Evolutionary conservation across 1,140 invertebrate genomes (phyloP).

Genomic region (Temnothorax nylanderi): DNA sequence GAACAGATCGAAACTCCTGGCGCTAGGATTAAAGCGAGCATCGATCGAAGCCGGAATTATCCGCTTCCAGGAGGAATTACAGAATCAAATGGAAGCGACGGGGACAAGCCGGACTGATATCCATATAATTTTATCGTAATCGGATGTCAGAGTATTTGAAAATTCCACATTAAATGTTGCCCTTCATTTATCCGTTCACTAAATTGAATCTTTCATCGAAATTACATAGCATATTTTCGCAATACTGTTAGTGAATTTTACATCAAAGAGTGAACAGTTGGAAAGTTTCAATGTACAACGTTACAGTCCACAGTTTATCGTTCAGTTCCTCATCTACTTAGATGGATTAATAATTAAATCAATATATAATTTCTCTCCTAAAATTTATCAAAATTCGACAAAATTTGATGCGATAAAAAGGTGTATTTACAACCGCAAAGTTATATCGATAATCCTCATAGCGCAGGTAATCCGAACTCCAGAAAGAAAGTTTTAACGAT

Average conservation of each 20-base stretch:
- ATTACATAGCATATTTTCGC: not conserved
- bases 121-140: slow-evolving; percentile 47
- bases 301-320: not conserved
- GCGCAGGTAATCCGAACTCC: slow-evolving; percentile 23
- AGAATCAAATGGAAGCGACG: slow-evolving; percentile 8
- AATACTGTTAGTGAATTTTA: not conserved
- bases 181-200: slow-evolving; percentile 1
- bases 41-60: slow-evolving; percentile 51
- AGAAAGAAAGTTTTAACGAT: slow-evolving; percentile 56
- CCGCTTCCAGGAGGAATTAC: slow-evolving; percentile 60
- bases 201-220: slow-evolving; percentile 5
- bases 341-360: slow-evolving; percentile 16
- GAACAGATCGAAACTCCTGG: slow-evolving; percentile 66
- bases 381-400: not conserved
- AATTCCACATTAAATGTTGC: slow-evolving; percentile 17
- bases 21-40: slow-evolving; percentile 64
- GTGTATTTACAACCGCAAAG: slow-evolving; percentile 39
- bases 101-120: slow-evolving; percentile 54
- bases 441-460: slow-evolving; percentile 41
- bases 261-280: not conserved
- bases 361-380: not conserved
- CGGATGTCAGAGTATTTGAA: slow-evolving; percentile 7
- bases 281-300: not conserved
- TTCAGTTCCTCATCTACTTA: not conserved
- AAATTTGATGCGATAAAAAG: slow-evolving; percentile 20